phyloP scores from a whole-genome alignment of 2,113 vertebrate species.

The Charina bottae region DNA sequence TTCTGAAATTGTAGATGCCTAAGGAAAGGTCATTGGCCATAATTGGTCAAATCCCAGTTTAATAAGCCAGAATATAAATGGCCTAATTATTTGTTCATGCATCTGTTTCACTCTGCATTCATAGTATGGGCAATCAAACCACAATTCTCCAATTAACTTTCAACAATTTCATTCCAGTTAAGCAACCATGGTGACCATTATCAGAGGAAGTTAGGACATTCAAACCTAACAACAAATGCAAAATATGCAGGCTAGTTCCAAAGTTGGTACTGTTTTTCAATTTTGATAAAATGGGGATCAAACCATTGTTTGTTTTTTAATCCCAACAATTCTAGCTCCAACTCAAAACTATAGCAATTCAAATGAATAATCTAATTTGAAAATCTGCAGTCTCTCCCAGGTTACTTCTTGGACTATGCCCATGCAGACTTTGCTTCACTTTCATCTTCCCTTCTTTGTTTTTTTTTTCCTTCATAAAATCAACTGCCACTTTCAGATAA shows the following conservation, averaged over 20 bases:
- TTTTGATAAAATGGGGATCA: background rate
- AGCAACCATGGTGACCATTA: background rate
- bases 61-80: background rate
- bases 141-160: background rate
- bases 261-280: background rate
- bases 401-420: background rate
- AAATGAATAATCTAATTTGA: background rate
- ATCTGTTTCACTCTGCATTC: background rate
- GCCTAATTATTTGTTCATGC: background rate
- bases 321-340: background rate
- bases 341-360: background rate
- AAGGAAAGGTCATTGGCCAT: background rate
- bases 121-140: background rate
- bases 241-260: background rate
- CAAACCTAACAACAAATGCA: background rate
- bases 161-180: background rate
- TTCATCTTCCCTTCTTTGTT: background rate
- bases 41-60: background rate
- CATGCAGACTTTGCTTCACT: background rate
- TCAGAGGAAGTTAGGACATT: background rate
- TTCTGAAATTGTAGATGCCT: background rate
- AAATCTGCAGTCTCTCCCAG: background rate
- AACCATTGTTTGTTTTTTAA: background rate
- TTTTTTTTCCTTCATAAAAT: background rate
- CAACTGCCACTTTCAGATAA: background rate